Evolutionary conservation across 2,113 vertebrate genomes (phyloP).

Genomic region (Drymodes brunneopygia): DNA sequence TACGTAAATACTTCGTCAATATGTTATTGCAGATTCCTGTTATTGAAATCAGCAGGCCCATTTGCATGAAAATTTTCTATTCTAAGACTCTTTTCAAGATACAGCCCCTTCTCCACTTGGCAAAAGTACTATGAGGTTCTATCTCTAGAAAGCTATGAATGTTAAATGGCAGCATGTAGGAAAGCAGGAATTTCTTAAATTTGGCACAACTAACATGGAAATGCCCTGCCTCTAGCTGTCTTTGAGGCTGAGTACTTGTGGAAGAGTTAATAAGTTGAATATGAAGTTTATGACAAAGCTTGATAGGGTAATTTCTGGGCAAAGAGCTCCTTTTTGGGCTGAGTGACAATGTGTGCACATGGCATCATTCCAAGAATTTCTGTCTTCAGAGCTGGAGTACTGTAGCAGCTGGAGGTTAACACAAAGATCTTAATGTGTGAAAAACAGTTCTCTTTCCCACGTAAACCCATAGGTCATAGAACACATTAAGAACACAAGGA

Average conservation of each 20-base stretch:
- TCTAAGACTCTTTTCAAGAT: background rate
- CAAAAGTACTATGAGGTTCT: background rate
- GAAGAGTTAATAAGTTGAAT: background rate
- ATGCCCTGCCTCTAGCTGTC: background rate
- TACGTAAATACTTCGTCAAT: background rate
- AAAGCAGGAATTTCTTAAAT: background rate
- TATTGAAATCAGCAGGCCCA: background rate
- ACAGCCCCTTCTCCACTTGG: background rate
- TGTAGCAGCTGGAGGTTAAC: background rate
- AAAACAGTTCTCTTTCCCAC: background rate
- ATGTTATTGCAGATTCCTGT: background rate
- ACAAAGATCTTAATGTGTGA: background rate
- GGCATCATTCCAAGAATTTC: background rate
- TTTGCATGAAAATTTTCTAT: background rate
- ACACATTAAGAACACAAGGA: background rate
- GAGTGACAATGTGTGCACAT: rapidly evolving
- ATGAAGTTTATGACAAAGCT: background rate
- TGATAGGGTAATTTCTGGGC: background rate
- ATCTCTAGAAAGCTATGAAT: background rate
- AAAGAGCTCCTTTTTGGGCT: background rate
- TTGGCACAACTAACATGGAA: background rate
- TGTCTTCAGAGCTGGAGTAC: background rate
- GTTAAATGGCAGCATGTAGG: background rate
- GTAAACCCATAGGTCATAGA: background rate
- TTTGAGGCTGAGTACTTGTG: background rate